Percentiles rank a stretch among this genome's conserved stretches.
phyloP scores from a whole-genome alignment of 2,113 vertebrate species.

The Cebidichthys violaceus region DNA sequence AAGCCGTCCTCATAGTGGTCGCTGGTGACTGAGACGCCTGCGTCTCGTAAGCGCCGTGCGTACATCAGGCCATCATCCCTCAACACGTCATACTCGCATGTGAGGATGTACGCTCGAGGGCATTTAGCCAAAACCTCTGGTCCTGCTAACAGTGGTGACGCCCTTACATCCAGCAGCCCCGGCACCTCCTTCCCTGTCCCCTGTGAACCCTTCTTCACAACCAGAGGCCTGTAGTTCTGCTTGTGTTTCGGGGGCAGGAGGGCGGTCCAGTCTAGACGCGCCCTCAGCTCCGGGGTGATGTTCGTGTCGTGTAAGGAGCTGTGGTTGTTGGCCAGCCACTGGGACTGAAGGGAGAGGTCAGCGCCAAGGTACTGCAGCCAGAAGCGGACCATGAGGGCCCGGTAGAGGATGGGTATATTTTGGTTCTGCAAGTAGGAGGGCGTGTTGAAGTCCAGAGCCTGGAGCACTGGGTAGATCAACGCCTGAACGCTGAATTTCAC shows the following conservation, averaged over 20 bases:
- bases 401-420: slow-evolving; percentile 82
- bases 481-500: slow-evolving; percentile 86
- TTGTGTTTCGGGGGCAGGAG: slow-evolving; percentile 84
- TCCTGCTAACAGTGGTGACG: slow-evolving; percentile 88
- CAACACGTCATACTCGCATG: slow-evolving; percentile 92
- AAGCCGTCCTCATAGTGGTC: slow-evolving; percentile 92
- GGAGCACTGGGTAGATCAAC: slow-evolving; percentile 91
- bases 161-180: slow-evolving; percentile 87
- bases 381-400: slow-evolving; percentile 85
- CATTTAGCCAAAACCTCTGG: slow-evolving; percentile 83
- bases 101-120: slow-evolving; percentile 91
- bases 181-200: slow-evolving; percentile 82
- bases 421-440: slow-evolving; percentile 90
- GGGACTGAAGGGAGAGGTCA: slow-evolving; percentile 78
- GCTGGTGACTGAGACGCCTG: slow-evolving; percentile 87
- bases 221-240: slow-evolving; percentile 84
- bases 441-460: slow-evolving; percentile 92
- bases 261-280: slow-evolving; percentile 87
- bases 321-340: slow-evolving; percentile 90
- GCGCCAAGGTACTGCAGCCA: slow-evolving; percentile 93
- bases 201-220: slow-evolving; percentile 76
- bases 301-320: slow-evolving; percentile 83
- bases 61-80: slow-evolving; percentile 96
- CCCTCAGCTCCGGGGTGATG: slow-evolving; percentile 75
- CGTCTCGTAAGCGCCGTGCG: slow-evolving; percentile 86